These are phyloP conservation scores for Agrotis clavis DNA, from an alignment of 2,888 invertebrate species.

Conservation along the genomic window DNA sequence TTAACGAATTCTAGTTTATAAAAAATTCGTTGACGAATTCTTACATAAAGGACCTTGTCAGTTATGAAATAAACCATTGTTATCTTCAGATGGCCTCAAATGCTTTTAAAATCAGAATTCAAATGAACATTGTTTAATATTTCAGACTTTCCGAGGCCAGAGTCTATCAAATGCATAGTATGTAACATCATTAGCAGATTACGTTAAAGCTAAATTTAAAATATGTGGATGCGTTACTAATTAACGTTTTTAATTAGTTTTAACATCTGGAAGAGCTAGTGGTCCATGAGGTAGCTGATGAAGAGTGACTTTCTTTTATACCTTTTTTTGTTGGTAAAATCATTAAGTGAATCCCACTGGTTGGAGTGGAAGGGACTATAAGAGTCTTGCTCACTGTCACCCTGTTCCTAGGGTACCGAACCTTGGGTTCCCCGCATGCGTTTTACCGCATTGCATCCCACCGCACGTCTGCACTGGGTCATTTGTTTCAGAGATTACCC, in stretches of 20 bases:
- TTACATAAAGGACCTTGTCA: constrained; percentile 2
- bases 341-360: too few relatives aligned
- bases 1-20: not conserved
- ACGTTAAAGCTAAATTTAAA: constrained; percentile 17
- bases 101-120: constrained; percentile 10
- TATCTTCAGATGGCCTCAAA: constrained; percentile 20
- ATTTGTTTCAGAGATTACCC: too few relatives aligned
- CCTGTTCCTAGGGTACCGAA: too few relatives aligned
- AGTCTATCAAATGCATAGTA: not conserved
- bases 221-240: constrained; percentile 13
- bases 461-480: too few relatives aligned
- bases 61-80: constrained; percentile 22
- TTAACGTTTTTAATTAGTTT: not conserved
- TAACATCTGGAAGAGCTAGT: too few relatives aligned
- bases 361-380: too few relatives aligned
- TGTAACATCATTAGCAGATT: constrained; percentile 26
- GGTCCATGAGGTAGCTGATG: too few relatives aligned
- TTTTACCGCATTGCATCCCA: too few relatives aligned
- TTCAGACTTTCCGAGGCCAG: constrained; percentile 39
- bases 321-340: too few relatives aligned
- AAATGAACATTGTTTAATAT: constrained; percentile 18
- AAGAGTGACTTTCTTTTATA: too few relatives aligned
- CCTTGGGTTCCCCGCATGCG: too few relatives aligned
- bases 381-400: too few relatives aligned
- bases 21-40: not conserved